These are phyloP conservation scores for Urophycis tenuis DNA, from an alignment of 2,797 vertebrate genomes.

Conservation along the genomic window DNA sequence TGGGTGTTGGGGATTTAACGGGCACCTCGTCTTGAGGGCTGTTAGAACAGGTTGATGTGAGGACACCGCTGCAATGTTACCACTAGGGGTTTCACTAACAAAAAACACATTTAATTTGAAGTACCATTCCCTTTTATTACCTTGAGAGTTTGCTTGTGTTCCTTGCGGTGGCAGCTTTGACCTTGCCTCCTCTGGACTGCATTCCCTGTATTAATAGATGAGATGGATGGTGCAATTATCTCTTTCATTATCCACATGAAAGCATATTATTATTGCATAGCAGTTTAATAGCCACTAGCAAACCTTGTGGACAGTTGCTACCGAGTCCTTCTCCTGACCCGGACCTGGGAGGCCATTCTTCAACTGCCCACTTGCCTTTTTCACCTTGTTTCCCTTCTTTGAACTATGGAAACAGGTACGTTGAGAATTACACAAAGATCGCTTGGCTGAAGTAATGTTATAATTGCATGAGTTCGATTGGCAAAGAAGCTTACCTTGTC, in stretches of 20 bases:
- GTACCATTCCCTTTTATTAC: slow-evolving; percentile 37
- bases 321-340: slow-evolving; percentile 63
- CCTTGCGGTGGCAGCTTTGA: slow-evolving; percentile 47
- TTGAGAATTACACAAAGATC: background rate
- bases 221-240: background rate
- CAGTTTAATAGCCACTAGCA: slow-evolving; percentile 17
- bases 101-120: background rate
- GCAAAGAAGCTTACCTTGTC: slow-evolving; percentile 54
- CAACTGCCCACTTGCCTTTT: slow-evolving; percentile 60
- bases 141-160: slow-evolving; percentile 63
- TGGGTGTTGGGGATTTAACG: slow-evolving; percentile 56
- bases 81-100: background rate
- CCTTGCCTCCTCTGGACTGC: slow-evolving; percentile 50
- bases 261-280: background rate
- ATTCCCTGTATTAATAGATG: slow-evolving; percentile 45
- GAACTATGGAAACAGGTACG: slow-evolving; percentile 57
- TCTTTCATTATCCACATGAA: background rate
- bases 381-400: slow-evolving; percentile 70
- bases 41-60: slow-evolving; percentile 14
- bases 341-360: slow-evolving; percentile 59
- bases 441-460: background rate
- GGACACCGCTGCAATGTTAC: slow-evolving; percentile 2
- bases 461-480: background rate
- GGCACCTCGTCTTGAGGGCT: slow-evolving; percentile 64
- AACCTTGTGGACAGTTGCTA: slow-evolving; percentile 55